Conservation (phyloP, 2,888 invertebrate genomes). For the Calephelis perditalis region DNA sequence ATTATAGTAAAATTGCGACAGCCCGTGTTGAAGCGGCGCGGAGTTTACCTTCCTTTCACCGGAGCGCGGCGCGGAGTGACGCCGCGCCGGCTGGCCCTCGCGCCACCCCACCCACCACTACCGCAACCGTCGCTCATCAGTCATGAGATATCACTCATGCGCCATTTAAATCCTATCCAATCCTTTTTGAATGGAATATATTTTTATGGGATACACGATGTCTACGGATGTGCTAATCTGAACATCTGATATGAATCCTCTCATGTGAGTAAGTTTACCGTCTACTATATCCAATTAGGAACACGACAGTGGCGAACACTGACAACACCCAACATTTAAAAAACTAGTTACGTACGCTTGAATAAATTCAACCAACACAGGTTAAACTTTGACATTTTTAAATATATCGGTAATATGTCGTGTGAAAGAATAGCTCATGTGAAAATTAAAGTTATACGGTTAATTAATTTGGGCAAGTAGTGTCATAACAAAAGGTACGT, state of each 20-base stretch:
- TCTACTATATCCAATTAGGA: too few species aligned
- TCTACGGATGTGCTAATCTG: too few species aligned
- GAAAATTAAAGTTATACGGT: slow-evolving; percentile 2
- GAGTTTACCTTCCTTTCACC: slow-evolving; percentile 73
- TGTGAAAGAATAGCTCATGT: slow-evolving; percentile 43
- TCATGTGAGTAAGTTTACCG: too few species aligned
- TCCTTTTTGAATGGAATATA: too few species aligned
- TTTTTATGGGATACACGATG: too few species aligned
- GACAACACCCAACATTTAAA: too few species aligned
- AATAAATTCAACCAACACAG: neutral
- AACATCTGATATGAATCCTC: too few species aligned
- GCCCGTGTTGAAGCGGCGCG: slow-evolving; percentile 56
- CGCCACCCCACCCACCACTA: slow-evolving; percentile 24
- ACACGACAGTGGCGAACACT: too few species aligned
- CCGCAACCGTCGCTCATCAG: too few species aligned
- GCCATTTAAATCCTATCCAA: too few species aligned
- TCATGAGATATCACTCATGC: too few species aligned
- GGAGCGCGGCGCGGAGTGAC: slow-evolving; percentile 41
- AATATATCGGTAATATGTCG: slow-evolving; percentile 45
- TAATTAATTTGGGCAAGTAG: slow-evolving; percentile 6
- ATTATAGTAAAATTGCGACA: slow-evolving; percentile 71
- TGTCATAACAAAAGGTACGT: slow-evolving; percentile 20
- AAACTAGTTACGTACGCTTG: too few species aligned
- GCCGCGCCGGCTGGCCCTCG: slow-evolving; percentile 56
- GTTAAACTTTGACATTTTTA: slow-evolving; percentile 47